phyloP scores from a whole-genome alignment of 2,113 vertebrate genomes.

The Platichthys flesus region DNA sequence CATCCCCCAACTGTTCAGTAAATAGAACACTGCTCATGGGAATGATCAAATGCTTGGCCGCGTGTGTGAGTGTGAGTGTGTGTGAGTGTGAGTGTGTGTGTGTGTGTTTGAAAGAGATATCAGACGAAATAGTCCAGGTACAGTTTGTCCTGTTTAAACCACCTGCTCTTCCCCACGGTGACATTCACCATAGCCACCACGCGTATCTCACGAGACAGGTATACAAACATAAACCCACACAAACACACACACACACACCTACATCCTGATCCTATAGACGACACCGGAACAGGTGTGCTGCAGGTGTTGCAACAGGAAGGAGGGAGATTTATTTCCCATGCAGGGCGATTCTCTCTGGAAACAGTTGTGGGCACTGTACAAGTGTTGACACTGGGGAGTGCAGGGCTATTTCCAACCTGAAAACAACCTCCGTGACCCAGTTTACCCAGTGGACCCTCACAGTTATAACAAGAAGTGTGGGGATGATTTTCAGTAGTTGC shows the following conservation, averaged over 20 bases:
- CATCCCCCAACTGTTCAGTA: constrained; percentile 31
- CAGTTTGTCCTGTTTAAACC: constrained; percentile 42
- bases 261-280: not conserved
- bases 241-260: constrained; percentile 14
- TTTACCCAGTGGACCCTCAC: not conserved
- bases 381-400: constrained; percentile 11
- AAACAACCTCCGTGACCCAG: constrained; percentile 12
- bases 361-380: not conserved
- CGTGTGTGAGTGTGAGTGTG: constrained; percentile 2
- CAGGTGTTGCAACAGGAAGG: constrained; percentile 42
- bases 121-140: constrained; percentile 8
- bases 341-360: constrained; percentile 17
- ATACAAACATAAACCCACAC: constrained; percentile 3
- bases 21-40: constrained; percentile 44
- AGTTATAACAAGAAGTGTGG: no score
- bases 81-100: not conserved
- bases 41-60: constrained; percentile 32
- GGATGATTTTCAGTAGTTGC: no score
- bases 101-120: constrained; percentile 8
- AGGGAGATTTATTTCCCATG: constrained; percentile 27
- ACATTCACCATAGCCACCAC: constrained; percentile 41
- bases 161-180: constrained; percentile 29
- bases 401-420: constrained; percentile 2
- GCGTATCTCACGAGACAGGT: not conserved
- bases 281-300: constrained; percentile 10